phyloP scores from a whole-genome alignment of 2,113 vertebrate species.

The Oreochromis spilurus region DNA sequence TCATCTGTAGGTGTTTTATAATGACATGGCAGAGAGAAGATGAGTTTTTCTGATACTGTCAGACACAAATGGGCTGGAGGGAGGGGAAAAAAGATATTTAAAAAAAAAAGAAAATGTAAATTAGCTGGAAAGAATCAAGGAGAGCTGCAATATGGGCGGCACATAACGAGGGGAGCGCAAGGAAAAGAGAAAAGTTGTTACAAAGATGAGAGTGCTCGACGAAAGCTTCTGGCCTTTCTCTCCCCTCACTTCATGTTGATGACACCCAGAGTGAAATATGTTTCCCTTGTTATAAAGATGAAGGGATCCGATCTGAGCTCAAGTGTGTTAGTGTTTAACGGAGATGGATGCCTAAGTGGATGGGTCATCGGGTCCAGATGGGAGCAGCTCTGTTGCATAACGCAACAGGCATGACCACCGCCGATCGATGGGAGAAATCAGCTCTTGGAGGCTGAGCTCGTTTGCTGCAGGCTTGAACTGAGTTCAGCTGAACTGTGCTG shows the following conservation, averaged over 20 bases:
- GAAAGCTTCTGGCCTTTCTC: background rate
- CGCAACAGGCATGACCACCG: slow-evolving; percentile 1
- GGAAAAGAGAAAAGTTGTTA: background rate
- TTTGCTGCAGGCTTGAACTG: background rate
- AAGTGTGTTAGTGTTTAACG: slow-evolving; percentile 36
- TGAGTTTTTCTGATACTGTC: background rate
- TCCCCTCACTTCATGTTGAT: background rate
- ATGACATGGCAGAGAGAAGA: background rate
- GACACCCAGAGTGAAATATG: slow-evolving; percentile 25
- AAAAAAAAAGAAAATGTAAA: background rate
- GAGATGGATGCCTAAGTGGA: slow-evolving; percentile 28
- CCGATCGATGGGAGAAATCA: background rate
- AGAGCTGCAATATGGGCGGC: background rate
- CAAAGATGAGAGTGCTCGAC: background rate
- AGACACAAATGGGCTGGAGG: background rate
- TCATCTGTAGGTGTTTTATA: slow-evolving; percentile 29
- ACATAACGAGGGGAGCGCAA: background rate
- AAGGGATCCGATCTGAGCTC: background rate
- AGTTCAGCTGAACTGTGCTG: background rate
- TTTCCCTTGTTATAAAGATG: slow-evolving; percentile 8
- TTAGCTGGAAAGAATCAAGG: background rate
- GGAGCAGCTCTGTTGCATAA: slow-evolving; percentile 29
- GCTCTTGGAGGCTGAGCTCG: background rate
- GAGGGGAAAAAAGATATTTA: background rate
- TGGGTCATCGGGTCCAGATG: slow-evolving; percentile 56